phyloP scores from a whole-genome alignment of 2,797 vertebrate species.

The Pelodytes ibericus region DNA sequence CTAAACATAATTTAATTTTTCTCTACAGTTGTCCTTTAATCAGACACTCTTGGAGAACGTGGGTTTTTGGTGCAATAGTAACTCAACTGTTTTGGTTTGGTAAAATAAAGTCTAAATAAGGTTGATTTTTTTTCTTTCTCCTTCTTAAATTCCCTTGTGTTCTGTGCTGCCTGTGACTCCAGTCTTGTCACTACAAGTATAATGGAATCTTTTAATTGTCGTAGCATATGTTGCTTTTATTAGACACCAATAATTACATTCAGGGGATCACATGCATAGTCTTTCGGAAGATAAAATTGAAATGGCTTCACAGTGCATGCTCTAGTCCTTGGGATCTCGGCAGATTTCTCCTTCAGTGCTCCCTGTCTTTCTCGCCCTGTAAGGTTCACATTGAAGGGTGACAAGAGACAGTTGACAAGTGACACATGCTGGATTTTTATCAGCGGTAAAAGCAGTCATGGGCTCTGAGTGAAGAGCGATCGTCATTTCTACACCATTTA shows the following conservation, averaged over 20 bases:
- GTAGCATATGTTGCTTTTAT: slow-evolving; percentile 99
- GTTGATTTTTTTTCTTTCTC: slow-evolving; percentile 29
- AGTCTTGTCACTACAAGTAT: slow-evolving; percentile 89
- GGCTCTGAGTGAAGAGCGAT: slow-evolving; percentile 84
- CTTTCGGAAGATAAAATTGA: slow-evolving; percentile 95
- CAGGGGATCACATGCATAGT: slow-evolving; percentile 97
- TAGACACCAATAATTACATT: slow-evolving; percentile 99
- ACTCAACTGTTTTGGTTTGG: too few species aligned
- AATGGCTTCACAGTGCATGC: slow-evolving; percentile 99
- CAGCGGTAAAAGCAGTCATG: slow-evolving; percentile 82
- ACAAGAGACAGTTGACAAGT: slow-evolving; percentile 85
- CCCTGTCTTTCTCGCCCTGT: slow-evolving; percentile 85
- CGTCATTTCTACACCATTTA: slow-evolving; percentile 93
- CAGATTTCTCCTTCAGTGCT: slow-evolving; percentile 96
- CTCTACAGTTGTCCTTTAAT: too few species aligned
- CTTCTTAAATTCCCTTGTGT: slow-evolving; percentile 29
- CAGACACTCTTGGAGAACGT: too few species aligned
- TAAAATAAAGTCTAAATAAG: slow-evolving; percentile 34
- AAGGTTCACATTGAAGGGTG: slow-evolving; percentile 91
- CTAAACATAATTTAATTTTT: too few species aligned
- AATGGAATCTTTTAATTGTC: slow-evolving; percentile 99
- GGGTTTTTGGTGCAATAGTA: too few species aligned
- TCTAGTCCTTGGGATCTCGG: slow-evolving; percentile 93
- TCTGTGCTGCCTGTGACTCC: slow-evolving; percentile 11
- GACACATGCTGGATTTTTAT: slow-evolving; percentile 89